A percentile compares a stretch with the other conserved stretches of the same genome.
phyloP scores from a whole-genome alignment of 1,140 invertebrate species.

The Melanaphis sacchari region DNA sequence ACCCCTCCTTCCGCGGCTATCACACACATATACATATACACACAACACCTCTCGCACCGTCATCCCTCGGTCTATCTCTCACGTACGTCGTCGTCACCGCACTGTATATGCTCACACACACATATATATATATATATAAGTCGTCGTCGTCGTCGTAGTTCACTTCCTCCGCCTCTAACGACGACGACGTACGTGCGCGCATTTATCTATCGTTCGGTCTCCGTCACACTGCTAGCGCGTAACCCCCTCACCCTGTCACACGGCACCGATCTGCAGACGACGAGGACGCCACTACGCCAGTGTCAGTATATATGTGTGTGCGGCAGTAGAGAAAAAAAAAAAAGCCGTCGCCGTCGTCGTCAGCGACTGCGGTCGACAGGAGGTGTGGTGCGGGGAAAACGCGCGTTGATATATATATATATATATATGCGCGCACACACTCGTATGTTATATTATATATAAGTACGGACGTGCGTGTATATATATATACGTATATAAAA shows the following conservation, averaged over 20 bases:
- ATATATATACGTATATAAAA: neutral
- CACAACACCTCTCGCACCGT: neutral
- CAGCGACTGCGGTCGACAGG: neutral
- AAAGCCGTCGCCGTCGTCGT: slow-evolving; percentile 22
- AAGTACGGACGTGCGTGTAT: neutral
- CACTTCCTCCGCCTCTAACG: neutral
- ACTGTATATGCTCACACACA: neutral
- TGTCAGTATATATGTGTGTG: neutral
- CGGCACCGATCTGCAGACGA: neutral
- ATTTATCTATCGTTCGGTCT: neutral
- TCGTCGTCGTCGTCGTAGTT: neutral
- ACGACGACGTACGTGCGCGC: neutral
- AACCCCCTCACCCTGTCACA: too few relatives aligned
- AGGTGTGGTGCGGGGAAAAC: neutral
- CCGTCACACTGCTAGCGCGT: neutral
- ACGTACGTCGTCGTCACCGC: neutral
- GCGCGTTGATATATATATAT: neutral
- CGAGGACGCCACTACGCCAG: neutral
- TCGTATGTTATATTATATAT: neutral
- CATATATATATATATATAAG: neutral
- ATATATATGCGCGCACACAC: neutral
- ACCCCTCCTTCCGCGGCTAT: too few relatives aligned
- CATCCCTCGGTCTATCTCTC: neutral
- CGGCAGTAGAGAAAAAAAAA: neutral
- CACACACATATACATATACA: neutral